A percentile compares a stretch with the other conserved stretches of the same genome.
Evolutionary conservation across 2,888 invertebrate species (phyloP).

Genomic region (Spodoptera littoralis): DNA sequence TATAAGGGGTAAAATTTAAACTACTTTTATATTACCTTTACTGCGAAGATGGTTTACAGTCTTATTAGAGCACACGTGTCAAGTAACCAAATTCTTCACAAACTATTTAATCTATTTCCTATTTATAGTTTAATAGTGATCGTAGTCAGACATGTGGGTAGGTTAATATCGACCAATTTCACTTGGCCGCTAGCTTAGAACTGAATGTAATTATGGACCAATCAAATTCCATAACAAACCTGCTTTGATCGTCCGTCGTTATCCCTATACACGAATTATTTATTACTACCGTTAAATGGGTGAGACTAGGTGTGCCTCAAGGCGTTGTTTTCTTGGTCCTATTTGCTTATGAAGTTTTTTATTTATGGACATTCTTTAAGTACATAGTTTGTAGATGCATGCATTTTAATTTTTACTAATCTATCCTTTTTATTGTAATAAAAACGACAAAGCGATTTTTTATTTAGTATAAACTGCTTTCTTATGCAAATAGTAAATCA

Average conservation of each 20-base stretch:
- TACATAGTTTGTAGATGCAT: no score
- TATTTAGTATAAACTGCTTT: no score
- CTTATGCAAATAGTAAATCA: no score
- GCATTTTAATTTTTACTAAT: no score
- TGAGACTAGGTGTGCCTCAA: slow-evolving; percentile 44
- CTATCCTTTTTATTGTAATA: no score
- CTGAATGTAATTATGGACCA: slow-evolving; percentile 64
- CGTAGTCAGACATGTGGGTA: slow-evolving; percentile 17
- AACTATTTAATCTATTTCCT: slow-evolving; percentile 22
- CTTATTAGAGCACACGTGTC: background rate
- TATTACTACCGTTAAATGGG: slow-evolving; percentile 60
- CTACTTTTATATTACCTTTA: no score
- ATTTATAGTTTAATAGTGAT: slow-evolving; percentile 24
- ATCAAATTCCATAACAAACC: slow-evolving; percentile 66
- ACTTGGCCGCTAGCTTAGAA: slow-evolving; percentile 53
- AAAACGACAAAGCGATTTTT: no score
- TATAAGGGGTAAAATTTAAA: no score
- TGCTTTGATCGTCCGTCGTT: slow-evolving; percentile 62
- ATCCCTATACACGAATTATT: slow-evolving; percentile 62
- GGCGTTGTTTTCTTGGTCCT: slow-evolving; percentile 32
- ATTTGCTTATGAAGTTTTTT: background rate
- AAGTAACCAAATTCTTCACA: background rate
- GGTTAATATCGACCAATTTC: slow-evolving; percentile 52
- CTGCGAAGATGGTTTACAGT: no score
- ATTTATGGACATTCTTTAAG: no score